phyloP scores from a whole-genome alignment of 2,797 vertebrate genomes.

The Sebastes taczanowskii region DNA sequence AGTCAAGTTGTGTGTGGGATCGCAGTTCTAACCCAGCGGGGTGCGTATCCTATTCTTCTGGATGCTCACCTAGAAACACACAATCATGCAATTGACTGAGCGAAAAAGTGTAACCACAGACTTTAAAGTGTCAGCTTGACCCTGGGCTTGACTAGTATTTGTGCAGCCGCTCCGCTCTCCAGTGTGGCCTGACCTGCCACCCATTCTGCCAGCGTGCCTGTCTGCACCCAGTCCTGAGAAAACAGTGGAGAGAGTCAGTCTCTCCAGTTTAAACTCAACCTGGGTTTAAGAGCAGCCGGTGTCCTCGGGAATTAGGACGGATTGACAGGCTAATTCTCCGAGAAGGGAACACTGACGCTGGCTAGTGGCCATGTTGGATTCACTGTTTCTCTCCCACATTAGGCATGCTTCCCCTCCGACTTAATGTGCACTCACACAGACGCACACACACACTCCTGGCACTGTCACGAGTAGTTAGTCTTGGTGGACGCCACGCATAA shows the following conservation, averaged over 20 bases:
- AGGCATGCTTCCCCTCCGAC: conserved; percentile 60
- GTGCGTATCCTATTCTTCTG: not conserved
- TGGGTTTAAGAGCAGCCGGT: conserved; percentile 46
- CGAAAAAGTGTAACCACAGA: not conserved
- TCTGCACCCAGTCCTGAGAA: conserved; percentile 52
- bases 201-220: conserved; percentile 30
- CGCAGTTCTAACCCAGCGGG: not conserved
- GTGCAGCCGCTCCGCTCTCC: conserved; percentile 22
- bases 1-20: not conserved
- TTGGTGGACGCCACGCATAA: conserved; percentile 61
- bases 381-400: conserved; percentile 72
- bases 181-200: conserved; percentile 28
- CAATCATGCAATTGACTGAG: not conserved
- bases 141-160: conserved; percentile 19
- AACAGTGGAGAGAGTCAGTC: conserved; percentile 34
- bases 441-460: conserved; percentile 60
- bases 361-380: conserved; percentile 67
- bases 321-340: conserved; percentile 71
- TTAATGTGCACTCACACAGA: conserved; percentile 31
- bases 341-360: conserved; percentile 65
- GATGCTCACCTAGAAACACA: not conserved
- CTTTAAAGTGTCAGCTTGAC: conserved; percentile 24
- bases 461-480: conserved; percentile 71
- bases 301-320: conserved; percentile 62
- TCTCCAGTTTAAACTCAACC: conserved; percentile 52